Base-by-base conservation (phyloP, 1,140 invertebrate genomes). In the Cherax destructor region DNA sequence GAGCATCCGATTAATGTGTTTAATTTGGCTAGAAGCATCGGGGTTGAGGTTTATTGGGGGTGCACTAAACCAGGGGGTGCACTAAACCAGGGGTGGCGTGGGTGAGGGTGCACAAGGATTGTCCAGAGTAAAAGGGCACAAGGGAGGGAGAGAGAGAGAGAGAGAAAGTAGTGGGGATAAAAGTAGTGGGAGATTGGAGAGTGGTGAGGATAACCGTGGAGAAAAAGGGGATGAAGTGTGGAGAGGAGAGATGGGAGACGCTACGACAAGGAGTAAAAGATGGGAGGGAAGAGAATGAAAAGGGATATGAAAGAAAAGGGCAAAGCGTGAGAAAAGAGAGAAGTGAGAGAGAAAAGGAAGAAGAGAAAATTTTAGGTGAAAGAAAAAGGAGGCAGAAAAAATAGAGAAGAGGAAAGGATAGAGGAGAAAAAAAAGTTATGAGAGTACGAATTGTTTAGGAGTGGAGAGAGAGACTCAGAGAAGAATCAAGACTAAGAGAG, bases 1-100 rank as follows among this genome's bases (percentile, higher is more conserved):
- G 88, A 91, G 88, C 88, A 83, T 91, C 88, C 88, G 88, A 91
- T 86, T 85, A 91, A 91, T 91, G 88, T 83, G 88, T 91, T 91
- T 91, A 91, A 91, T 91, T 91, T 91, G 88, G 88, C 88, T 91
- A 91, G 88, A 91, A 91, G 88, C 88, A 91, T 91, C 88, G 88
- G 74, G 83, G 88, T 69, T 86, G 83, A 85, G 83, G 74, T 76
- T 78, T 91, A 85, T 85, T 91, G 83, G 88, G 74, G 59, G n/a
- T 72, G 59, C 13, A 61, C 83, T 77, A 52, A 86, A 77, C 85
- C 85, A 13, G 83, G 83, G 74, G 59, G n/a, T 72, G 59, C 4
- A 49, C 83, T 56, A 52, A 86, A 77, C 76, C 74, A 13, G 52
- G 52, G 52, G 0, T 56, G 52, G 52, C 52, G 52, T 56, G 52